Percentiles rank a stretch among this genome's conserved stretches.
Evolutionary conservation across 2,113 vertebrate genomes (phyloP).

Genomic region (Hirundichthys speculiger): DNA sequence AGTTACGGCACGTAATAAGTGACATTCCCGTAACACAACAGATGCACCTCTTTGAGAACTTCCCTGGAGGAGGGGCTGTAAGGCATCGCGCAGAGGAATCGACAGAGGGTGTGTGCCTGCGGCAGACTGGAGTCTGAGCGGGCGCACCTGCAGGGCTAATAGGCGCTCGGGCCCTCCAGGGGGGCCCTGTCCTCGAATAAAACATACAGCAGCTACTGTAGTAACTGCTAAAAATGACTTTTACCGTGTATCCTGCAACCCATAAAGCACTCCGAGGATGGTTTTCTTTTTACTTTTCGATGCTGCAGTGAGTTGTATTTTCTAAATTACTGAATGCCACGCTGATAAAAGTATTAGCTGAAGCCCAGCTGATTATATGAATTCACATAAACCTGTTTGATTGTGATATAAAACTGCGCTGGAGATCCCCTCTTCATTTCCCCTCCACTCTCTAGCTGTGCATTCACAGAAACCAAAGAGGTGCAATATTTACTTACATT

Average conservation of each 20-base stretch:
- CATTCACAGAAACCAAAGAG: too few relatives aligned
- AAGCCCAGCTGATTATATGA: too few relatives aligned
- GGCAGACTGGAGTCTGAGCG: slow-evolving; percentile 49
- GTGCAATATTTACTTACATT: too few relatives aligned
- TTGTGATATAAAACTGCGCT: too few relatives aligned
- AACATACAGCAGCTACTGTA: slow-evolving; percentile 42
- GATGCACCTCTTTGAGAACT: slow-evolving; percentile 50
- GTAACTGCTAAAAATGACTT: slow-evolving; percentile 24
- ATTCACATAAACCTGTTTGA: too few relatives aligned
- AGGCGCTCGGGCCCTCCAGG: slow-evolving; percentile 45
- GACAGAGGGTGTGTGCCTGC: slow-evolving; percentile 53
- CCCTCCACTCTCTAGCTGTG: too few relatives aligned
- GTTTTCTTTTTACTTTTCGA: slow-evolving; percentile 21
- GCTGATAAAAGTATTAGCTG: too few relatives aligned
- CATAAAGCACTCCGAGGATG: neutral
- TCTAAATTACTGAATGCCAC: too few relatives aligned
- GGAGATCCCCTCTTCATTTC: too few relatives aligned
- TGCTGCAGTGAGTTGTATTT: too few relatives aligned
- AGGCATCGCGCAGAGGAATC: slow-evolving; percentile 36
- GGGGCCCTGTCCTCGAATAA: slow-evolving; percentile 61
- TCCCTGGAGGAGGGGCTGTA: slow-evolving; percentile 44
- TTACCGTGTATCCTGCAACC: slow-evolving; percentile 17
- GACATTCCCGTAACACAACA: slow-evolving; percentile 30
- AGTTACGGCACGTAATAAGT: neutral
- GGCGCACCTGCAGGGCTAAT: slow-evolving; percentile 64